Evolutionary conservation across 2,113 vertebrate genomes (phyloP).

Genomic region (Potamarius usumacintae): DNA sequence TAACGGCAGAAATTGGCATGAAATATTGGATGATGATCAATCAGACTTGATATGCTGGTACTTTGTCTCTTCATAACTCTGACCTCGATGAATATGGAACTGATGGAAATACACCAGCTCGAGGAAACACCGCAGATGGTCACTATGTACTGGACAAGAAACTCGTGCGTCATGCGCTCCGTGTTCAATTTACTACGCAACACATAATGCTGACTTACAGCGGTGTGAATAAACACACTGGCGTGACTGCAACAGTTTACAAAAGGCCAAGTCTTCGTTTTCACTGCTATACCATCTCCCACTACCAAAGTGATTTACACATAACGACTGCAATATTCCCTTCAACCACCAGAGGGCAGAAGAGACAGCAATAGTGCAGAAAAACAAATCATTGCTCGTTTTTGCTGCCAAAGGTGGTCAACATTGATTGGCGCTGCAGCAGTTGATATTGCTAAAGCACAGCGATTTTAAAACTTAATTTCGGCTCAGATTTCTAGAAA

Average conservation of each 20-base stretch:
- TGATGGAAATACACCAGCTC: neutral
- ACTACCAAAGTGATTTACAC: neutral
- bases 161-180: no score
- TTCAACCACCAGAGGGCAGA: slow-evolving; percentile 40
- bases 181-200: neutral
- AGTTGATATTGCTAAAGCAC: neutral
- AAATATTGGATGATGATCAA: neutral
- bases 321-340: neutral
- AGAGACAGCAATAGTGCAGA: slow-evolving; percentile 7
- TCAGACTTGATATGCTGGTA: neutral
- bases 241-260: neutral
- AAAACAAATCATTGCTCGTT: neutral
- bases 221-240: neutral
- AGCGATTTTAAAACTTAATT: neutral
- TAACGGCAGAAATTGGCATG: neutral
- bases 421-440: neutral
- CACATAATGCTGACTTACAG: neutral
- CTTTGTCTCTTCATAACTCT: neutral
- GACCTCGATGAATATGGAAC: neutral
- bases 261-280: neutral
- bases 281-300: neutral
- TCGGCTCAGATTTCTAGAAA: neutral
- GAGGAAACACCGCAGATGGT: neutral
- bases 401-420: slow-evolving; percentile 11
- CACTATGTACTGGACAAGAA: neutral